Base-by-base conservation (phyloP, 2,888 invertebrate genomes). In the Itoplectis maculator region DNA sequence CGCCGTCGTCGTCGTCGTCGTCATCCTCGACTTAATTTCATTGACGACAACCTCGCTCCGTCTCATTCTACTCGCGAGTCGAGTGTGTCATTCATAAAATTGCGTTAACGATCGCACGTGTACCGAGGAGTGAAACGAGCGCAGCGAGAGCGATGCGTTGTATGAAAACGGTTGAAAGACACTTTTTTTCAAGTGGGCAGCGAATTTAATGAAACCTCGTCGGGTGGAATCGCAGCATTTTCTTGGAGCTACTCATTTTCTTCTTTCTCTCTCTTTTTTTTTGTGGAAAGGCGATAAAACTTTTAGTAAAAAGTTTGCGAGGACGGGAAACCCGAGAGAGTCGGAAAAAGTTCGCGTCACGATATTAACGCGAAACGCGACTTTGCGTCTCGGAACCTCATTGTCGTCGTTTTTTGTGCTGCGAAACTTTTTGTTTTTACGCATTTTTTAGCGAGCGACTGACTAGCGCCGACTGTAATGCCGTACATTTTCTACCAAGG, bases 41-140 rank as follows among this genome's bases (percentile, higher is more conserved):
- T 82, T 79, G 78, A 82, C 81, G 78, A 82, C 74, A 70, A 79
- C 63, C 70, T 47, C 29, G 29, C 29, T 13, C 47, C 35, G 42
- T 29, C n/a, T 40, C 23, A 45, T 70, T 9, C 13, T 13, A 1
- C 54, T 29, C 35, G 20, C 45, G 18, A 15, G 35, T 73, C 73
- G 73, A 61, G 65, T 74, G 65, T 74, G 69, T 66, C 82, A 82
- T 82, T 79, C 78, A 75, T 74, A 79, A 82, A 79, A 74, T 82
- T 75, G 69, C 9, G 74, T 73, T 79, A 78, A 81, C 63, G 69
- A 74, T 69, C 74, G 54, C 73, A 45, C 47, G 70, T 75, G 69
- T 35, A 42, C 2, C 59, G 72, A 49, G 23, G 6, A 69, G 72
- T 69, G 63, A 75, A 61, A 75, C 42, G 69, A 63, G 37, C 2